Base-by-base conservation (phyloP, 2,888 invertebrate species). In the Leucania comma region DNA sequence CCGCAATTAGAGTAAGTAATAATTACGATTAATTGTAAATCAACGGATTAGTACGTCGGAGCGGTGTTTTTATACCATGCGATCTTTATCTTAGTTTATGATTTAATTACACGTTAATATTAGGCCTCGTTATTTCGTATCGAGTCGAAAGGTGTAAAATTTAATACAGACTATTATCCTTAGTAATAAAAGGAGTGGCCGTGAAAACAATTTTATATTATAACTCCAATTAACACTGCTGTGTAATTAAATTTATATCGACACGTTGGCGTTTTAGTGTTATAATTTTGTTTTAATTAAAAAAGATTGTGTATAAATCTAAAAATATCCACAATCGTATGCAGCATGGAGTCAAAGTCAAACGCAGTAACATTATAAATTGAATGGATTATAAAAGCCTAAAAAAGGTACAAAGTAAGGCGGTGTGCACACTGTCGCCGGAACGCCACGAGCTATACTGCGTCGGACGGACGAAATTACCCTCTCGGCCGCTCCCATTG, bases 21-120 rank as follows among this genome's bases (percentile, higher is more conserved):
- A 94, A 94, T 94, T 94, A 94, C 91, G 87, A 87, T 85, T 93
- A 93, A 94, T 93, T 94, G 93, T 95, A 95, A 94, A 94, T 95
- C 93, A 93, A 81, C 86, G 91, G 95, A 95, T 95, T 94, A 94
- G 90, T 82, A 79, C 78, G 82, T 75, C 80, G 86, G 62, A 71
- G 90, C 93, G 95, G 94, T 86, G 85, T 90, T 90, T 92, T 93
- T 90, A 87, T 87, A 78, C 82, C 82, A 86, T 87, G 81, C 79
- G 83, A 89, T 89, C 90, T 93, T 93, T 93, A 95, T 95, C 93
- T 93, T 86, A 89, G 86, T 95, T 96, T 95, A 96, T 95, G 91
- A 89, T 93, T 94, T 95, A 95, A 95, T 95, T 95, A 94, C 89
- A 88, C 83, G 85, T 90, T 90, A 90, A 91, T 90, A 89, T 89